Evolutionary conservation across 2,888 invertebrate genomes (phyloP).

Genomic region (Notodonta ziczac): DNA sequence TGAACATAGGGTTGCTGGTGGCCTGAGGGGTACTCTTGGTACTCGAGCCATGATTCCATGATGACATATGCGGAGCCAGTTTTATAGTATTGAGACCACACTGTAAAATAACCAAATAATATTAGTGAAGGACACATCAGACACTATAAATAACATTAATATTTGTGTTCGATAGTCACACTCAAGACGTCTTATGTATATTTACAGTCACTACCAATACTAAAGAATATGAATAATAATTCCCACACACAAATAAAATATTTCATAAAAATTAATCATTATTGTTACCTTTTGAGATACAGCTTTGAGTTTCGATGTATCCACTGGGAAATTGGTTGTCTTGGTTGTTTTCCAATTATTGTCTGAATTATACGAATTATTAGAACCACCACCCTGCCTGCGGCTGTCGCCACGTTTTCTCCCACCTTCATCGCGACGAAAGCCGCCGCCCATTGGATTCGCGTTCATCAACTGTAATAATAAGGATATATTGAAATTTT

Average conservation of each 20-base stretch:
- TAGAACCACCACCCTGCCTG: conserved; percentile 50
- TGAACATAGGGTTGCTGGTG: conserved; percentile 63
- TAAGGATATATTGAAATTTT: too few species aligned
- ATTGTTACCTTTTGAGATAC: conserved; percentile 36
- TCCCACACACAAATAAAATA: not conserved
- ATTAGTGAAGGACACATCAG: too few species aligned
- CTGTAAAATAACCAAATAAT: conserved; percentile 41
- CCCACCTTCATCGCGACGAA: conserved; percentile 86
- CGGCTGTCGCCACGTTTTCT: conserved; percentile 73
- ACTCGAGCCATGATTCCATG: conserved; percentile 75
- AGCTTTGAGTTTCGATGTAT: conserved; percentile 71
- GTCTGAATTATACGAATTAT: conserved; percentile 59
- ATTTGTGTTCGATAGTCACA: too few species aligned
- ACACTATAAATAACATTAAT: too few species aligned
- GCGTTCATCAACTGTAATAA: conserved; percentile 71
- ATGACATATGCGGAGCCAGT: conserved; percentile 67
- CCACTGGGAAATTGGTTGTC: conserved; percentile 62
- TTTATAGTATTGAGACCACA: conserved; percentile 64
- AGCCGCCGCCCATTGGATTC: conserved; percentile 58
- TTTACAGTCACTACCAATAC: too few species aligned
- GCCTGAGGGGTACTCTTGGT: conserved; percentile 65
- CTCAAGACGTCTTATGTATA: too few species aligned
- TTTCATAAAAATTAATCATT: not conserved
- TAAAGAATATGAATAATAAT: too few species aligned
- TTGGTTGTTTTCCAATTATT: conserved; percentile 66